A percentile compares a stretch with the other conserved stretches of the same genome.
Conservation (phyloP, 2,888 invertebrate genomes). For the Xanthia icteritia region DNA sequence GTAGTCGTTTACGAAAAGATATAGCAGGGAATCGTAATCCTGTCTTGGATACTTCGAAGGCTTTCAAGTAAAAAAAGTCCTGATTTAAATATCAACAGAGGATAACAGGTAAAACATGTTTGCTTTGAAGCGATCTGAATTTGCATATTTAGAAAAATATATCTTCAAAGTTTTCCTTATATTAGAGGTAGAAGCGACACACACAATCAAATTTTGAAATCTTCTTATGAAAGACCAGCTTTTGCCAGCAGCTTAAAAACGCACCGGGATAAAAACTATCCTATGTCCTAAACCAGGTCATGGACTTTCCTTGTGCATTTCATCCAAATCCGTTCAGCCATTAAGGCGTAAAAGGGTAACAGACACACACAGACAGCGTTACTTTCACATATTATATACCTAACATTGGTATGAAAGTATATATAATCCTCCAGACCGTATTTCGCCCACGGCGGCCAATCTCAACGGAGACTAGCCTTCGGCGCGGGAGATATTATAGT, state of each 20-base stretch:
- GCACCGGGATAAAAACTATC: neutral
- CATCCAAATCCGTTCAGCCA: neutral
- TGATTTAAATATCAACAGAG: neutral
- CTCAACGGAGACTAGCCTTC: too few relatives aligned
- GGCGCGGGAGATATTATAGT: too few relatives aligned
- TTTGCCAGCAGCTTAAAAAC: neutral
- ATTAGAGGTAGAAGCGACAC: neutral
- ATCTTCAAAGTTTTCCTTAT: slow-evolving; percentile 27
- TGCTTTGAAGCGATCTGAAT: neutral
- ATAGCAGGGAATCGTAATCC: neutral
- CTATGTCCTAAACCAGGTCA: neutral
- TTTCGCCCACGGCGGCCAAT: too few relatives aligned
- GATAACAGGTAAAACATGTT: slow-evolving; percentile 39
- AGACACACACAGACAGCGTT: neutral
- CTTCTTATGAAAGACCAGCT: too few relatives aligned
- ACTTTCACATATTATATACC: neutral
- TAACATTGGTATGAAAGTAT: too few relatives aligned
- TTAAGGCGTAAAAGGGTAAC: neutral
- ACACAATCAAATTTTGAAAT: neutral
- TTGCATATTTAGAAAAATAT: slow-evolving; percentile 21
- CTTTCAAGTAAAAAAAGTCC: neutral
- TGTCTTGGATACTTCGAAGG: neutral
- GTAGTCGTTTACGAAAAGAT: too few relatives aligned
- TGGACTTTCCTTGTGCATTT: neutral
- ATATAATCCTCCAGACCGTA: too few relatives aligned